phyloP scores from a whole-genome alignment of 1,140 invertebrate genomes.

The Onthophagus taurus region DNA sequence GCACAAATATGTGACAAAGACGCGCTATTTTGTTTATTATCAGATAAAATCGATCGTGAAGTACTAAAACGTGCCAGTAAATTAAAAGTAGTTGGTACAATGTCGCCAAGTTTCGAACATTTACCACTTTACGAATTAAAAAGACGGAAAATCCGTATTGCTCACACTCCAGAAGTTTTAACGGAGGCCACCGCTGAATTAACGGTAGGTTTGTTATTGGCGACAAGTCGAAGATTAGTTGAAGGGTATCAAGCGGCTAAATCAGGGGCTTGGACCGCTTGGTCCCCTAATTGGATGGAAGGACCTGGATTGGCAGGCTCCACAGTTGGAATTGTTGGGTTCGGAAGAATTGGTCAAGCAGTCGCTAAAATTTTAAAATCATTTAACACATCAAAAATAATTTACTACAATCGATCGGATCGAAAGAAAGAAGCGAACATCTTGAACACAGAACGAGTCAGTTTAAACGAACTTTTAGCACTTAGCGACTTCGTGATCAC shows the following conservation, averaged over 20 bases:
- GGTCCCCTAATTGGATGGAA: constrained; percentile 85
- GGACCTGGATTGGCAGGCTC: constrained; percentile 68
- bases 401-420: constrained; percentile 61
- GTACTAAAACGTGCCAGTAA: constrained; percentile 58
- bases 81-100: constrained; percentile 77
- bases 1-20: constrained; percentile 60
- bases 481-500: constrained; percentile 70
- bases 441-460: constrained; percentile 56
- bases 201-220: constrained; percentile 66
- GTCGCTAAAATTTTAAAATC: constrained; percentile 60
- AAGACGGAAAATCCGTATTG: constrained; percentile 59
- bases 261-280: constrained; percentile 72
- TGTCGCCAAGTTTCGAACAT: constrained; percentile 86
- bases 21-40: constrained; percentile 71
- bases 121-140: constrained; percentile 61
- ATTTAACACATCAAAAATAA: constrained; percentile 60
- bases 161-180: constrained; percentile 86
- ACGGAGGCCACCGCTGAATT: constrained; percentile 89
- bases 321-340: constrained; percentile 79
- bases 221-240: constrained; percentile 70
- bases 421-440: constrained; percentile 49
- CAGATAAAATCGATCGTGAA: constrained; percentile 75
- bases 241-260: constrained; percentile 68
- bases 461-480: constrained; percentile 58
- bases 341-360: constrained; percentile 74